These are phyloP conservation scores for Todiramphus saurophagus DNA, from an alignment of 2,113 vertebrate species.

Conservation along the genomic window DNA sequence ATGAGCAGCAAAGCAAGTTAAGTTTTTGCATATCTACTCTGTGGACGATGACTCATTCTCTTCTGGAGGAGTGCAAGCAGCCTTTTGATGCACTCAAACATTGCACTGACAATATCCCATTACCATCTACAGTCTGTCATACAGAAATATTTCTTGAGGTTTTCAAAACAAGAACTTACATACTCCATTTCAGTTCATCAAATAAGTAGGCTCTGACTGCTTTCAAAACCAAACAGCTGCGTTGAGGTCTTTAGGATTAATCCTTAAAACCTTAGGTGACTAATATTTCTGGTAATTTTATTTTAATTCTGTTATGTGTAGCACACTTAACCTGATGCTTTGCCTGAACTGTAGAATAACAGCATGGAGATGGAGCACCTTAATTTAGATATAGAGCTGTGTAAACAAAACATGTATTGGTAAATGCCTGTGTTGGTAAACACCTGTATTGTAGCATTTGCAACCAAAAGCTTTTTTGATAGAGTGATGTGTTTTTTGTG, in stretches of 20 bases:
- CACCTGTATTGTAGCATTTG: neutral
- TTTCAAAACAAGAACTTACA: neutral
- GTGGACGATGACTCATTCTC: constrained; percentile 9
- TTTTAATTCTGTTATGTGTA: neutral
- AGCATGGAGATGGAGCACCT: neutral
- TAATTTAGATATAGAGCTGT: neutral
- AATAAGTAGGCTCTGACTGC: neutral
- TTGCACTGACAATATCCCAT: constrained; percentile 28
- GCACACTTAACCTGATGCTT: neutral
- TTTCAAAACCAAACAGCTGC: neutral
- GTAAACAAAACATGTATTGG: neutral
- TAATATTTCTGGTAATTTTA: neutral
- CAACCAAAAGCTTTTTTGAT: neutral
- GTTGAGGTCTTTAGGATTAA: neutral
- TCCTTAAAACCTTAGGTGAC: neutral
- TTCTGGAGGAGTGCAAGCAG: constrained; percentile 1
- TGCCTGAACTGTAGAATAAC: neutral
- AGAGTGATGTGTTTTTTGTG: neutral
- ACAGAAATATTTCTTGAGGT: constrained; percentile 7
- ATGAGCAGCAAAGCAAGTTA: neutral
- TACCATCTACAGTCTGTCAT: neutral
- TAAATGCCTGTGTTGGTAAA: neutral
- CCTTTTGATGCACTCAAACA: neutral
- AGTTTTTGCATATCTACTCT: neutral
- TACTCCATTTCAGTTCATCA: neutral